These are phyloP conservation scores for Notechis scutatus DNA, from an alignment of 2,113 vertebrate genomes.

Conservation along the genomic window DNA sequence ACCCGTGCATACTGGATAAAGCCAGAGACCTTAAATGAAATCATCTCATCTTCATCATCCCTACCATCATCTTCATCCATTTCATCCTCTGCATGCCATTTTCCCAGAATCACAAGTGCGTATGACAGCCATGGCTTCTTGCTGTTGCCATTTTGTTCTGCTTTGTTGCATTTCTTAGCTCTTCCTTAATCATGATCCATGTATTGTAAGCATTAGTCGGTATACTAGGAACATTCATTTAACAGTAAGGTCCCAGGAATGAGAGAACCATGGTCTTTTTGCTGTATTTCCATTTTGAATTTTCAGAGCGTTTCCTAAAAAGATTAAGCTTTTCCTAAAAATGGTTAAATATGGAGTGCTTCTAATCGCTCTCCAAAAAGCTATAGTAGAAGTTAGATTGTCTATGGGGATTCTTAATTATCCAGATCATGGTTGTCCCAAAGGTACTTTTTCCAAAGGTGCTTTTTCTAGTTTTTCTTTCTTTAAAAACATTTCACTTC, in stretches of 20 bases:
- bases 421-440: not conserved
- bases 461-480: not conserved
- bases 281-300: not conserved
- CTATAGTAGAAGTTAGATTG: not conserved
- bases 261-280: not conserved
- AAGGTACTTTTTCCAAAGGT: too few species aligned
- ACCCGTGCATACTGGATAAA: conserved; percentile 92
- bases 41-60: conserved; percentile 60
- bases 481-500: not conserved
- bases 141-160: conserved; percentile 30
- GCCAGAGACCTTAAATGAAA: conserved; percentile 71
- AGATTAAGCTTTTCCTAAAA: not conserved
- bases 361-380: not conserved
- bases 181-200: conserved; percentile 11
- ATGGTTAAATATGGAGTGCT: not conserved
- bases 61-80: conserved; percentile 66
- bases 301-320: not conserved
- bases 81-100: conserved; percentile 75
- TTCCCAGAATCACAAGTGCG: conserved; percentile 76
- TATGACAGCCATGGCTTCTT: conserved; percentile 66
- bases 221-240: conserved; percentile 4
- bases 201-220: conserved; percentile 2
- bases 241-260: not conserved
- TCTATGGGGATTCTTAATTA: not conserved
- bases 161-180: conserved; percentile 39